Evolutionary conservation across 2,113 vertebrate species (phyloP).

Genomic region (Tachuris rubrigastra): DNA sequence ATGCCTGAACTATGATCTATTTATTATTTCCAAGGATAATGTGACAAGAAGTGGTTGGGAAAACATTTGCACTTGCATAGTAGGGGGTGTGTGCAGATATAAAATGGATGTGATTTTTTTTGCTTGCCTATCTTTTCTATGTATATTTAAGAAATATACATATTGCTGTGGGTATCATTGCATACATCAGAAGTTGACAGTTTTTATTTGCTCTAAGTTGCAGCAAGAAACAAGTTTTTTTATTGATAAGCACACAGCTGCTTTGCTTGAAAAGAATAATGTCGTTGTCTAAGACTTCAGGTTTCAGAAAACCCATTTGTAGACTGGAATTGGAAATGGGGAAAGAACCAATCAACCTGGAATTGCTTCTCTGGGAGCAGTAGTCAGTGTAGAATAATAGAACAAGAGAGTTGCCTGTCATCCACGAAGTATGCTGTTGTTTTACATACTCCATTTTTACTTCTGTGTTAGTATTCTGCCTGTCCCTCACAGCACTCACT

Average conservation of each 20-base stretch:
- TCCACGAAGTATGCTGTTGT: not conserved
- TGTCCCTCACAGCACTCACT: not conserved
- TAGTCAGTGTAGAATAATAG: not conserved
- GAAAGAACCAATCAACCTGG: not conserved
- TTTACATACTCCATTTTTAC: not conserved
- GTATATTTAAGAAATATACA: conserved; percentile 74
- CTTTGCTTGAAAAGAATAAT: not conserved
- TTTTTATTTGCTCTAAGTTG: conserved; percentile 55
- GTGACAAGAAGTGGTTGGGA: conserved; percentile 31
- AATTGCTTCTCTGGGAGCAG: not conserved
- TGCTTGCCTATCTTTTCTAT: conserved; percentile 55
- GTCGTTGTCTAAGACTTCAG: not conserved
- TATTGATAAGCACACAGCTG: not conserved
- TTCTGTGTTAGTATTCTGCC: not conserved
- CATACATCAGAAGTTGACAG: conserved; percentile 57
- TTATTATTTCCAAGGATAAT: not conserved
- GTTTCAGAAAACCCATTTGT: not conserved
- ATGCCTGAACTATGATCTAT: not conserved
- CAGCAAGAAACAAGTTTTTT: not conserved
- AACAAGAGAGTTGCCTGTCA: not conserved
- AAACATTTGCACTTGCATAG: conserved; percentile 44
- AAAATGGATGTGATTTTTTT: not conserved
- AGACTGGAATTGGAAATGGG: not conserved
- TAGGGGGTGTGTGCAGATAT: not conserved
- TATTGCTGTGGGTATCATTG: conserved; percentile 61